These are phyloP conservation scores for Athalia rosae DNA, from an alignment of 2,888 invertebrate genomes.

Conservation along the genomic window DNA sequence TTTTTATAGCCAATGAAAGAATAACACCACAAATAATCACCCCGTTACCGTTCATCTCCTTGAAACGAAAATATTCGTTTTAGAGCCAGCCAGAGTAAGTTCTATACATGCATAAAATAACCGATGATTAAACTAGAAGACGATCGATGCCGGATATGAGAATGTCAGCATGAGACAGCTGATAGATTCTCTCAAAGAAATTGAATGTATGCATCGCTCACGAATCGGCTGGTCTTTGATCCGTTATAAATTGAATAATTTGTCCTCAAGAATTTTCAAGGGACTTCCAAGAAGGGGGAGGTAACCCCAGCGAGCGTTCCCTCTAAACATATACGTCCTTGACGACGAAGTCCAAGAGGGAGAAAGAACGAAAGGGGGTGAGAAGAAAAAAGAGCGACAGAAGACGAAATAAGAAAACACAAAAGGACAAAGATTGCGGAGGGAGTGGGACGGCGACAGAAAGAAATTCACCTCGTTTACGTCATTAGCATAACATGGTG, in stretches of 20 bases:
- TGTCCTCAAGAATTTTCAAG: slow-evolving; percentile 34
- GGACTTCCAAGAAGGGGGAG: slow-evolving; percentile 15
- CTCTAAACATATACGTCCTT: slow-evolving; percentile 26
- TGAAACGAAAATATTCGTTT: neutral
- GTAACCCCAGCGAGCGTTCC: slow-evolving; percentile 16
- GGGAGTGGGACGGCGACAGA: slow-evolving; percentile 27
- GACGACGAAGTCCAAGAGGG: slow-evolving; percentile 19
- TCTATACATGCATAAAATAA: neutral
- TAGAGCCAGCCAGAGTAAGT: neutral
- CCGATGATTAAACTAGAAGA: slow-evolving; percentile 19
- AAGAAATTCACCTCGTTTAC: slow-evolving; percentile 53
- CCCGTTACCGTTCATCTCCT: no score
- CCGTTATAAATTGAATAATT: slow-evolving; percentile 44
- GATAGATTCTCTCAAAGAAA: slow-evolving; percentile 35
- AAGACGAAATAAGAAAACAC: neutral
- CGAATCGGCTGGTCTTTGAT: slow-evolving; percentile 37
- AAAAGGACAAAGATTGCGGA: slow-evolving; percentile 2
- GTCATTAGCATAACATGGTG: slow-evolving; percentile 59
- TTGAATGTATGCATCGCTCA: slow-evolving; percentile 26
- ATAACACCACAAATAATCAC: neutral
- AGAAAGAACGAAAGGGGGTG: slow-evolving; percentile 9
- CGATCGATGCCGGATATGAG: slow-evolving; percentile 35
- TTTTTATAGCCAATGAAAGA: neutral
- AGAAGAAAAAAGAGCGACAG: slow-evolving; percentile 4
- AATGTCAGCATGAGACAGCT: slow-evolving; percentile 34